phyloP scores from a whole-genome alignment of 1,140 invertebrate genomes.

The Drosophila athabasca region DNA sequence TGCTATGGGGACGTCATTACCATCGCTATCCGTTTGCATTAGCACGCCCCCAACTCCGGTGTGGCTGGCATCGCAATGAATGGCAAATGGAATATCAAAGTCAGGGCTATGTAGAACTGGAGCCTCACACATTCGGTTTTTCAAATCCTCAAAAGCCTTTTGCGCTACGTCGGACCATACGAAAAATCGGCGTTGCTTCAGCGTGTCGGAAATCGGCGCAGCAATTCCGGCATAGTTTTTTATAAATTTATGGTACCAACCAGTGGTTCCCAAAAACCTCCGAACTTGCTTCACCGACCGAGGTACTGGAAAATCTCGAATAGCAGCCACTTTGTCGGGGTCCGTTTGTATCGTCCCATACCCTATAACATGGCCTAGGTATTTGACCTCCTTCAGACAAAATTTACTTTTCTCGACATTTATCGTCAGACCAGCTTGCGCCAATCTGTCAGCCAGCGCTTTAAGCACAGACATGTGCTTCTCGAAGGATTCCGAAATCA shows the following conservation, averaged over 20 bases:
- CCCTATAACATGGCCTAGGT: constrained; percentile 3
- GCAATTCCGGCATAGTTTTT: no score
- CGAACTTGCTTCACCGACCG: neutral
- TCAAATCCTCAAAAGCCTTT: constrained; percentile 4
- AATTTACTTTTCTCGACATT: constrained; percentile 13
- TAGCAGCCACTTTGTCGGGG: neutral
- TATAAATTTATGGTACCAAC: constrained; percentile 7
- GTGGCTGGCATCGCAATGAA: no score
- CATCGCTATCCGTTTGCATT: neutral
- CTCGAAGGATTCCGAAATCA: no score
- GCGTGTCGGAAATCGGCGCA: neutral
- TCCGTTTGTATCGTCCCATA: neutral
- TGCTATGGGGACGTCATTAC: neutral
- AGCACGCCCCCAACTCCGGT: no score
- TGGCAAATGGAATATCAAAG: no score
- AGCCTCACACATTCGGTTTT: neutral
- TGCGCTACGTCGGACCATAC: neutral
- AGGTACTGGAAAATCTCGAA: neutral
- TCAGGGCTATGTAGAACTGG: neutral
- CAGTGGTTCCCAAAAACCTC: constrained; percentile 7
- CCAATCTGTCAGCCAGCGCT: neutral
- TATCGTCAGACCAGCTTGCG: neutral
- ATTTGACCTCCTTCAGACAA: constrained; percentile 8
- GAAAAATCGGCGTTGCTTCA: neutral
- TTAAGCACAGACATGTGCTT: neutral